These are phyloP conservation scores for Apodemia zela DNA, from an alignment of 2,888 invertebrate species.

Conservation along the genomic window DNA sequence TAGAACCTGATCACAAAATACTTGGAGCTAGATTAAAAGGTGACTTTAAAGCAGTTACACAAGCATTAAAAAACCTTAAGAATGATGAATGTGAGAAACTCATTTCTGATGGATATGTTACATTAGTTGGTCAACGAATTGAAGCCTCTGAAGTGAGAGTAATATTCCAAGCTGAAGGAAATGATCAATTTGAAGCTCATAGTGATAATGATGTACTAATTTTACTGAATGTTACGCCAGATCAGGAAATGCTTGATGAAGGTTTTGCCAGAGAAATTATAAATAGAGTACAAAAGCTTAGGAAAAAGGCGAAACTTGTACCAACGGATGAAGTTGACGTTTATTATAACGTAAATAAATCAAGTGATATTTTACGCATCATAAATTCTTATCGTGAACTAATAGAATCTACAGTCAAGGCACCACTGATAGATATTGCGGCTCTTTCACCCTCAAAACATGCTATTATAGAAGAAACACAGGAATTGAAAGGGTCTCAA, in stretches of 20 bases:
- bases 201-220: conserved; percentile 94
- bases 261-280: conserved; percentile 97
- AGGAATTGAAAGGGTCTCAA: conserved; percentile 86
- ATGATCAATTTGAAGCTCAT: conserved; percentile 92
- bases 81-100: conserved; percentile 90
- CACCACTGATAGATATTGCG: conserved; percentile 82
- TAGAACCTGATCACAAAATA: conserved; percentile 96
- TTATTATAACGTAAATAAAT: conserved; percentile 84
- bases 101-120: conserved; percentile 84
- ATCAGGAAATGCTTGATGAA: conserved; percentile 95
- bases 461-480: conserved; percentile 85
- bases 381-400: conserved; percentile 86
- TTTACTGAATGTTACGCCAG: conserved; percentile 92
- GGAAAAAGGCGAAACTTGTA: conserved; percentile 96
- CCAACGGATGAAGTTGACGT: conserved; percentile 94
- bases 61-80: conserved; percentile 88
- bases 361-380: conserved; percentile 83
- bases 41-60: conserved; percentile 92
- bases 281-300: conserved; percentile 96
- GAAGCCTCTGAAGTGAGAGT: conserved; percentile 90
- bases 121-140: conserved; percentile 87
- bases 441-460: conserved; percentile 66
- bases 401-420: conserved; percentile 91
- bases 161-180: conserved; percentile 86
- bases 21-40: conserved; percentile 94